Evolutionary conservation across 2,113 vertebrate genomes (phyloP).

Genomic region (Scomber japonicus): DNA sequence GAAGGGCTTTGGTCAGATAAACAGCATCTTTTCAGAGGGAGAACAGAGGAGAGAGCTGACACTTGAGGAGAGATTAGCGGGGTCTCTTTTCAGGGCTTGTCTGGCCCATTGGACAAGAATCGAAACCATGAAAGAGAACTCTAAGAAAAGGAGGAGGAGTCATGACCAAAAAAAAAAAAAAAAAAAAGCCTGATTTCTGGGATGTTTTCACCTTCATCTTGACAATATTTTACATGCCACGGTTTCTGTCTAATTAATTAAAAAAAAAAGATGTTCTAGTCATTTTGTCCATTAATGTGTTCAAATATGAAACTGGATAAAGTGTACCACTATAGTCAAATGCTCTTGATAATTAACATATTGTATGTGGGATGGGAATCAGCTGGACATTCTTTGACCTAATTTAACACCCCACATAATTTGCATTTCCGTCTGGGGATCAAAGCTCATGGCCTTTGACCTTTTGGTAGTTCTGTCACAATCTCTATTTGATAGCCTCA

Average conservation of each 20-base stretch:
- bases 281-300: background rate
- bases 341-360: background rate
- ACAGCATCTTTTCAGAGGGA: constrained; percentile 74
- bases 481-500: constrained; percentile 57
- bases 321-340: background rate
- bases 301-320: background rate
- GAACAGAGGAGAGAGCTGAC: constrained; percentile 76
- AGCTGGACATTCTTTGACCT: background rate
- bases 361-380: background rate
- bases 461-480: constrained; percentile 38
- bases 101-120: constrained; percentile 67
- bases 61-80: constrained; percentile 74
- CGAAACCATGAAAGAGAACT: constrained; percentile 51
- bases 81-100: constrained; percentile 73
- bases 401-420: constrained; percentile 14
- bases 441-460: constrained; percentile 38
- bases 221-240: background rate
- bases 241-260: background rate
- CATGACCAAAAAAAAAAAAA: background rate
- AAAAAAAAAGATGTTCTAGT: background rate
- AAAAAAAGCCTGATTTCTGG: constrained; percentile 26
- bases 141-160: constrained; percentile 33
- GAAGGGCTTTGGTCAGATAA: constrained; percentile 79
- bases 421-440: constrained; percentile 41
- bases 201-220: constrained; percentile 24